phyloP scores from a whole-genome alignment of 2,888 invertebrate species.

The Chouioia cunea region DNA sequence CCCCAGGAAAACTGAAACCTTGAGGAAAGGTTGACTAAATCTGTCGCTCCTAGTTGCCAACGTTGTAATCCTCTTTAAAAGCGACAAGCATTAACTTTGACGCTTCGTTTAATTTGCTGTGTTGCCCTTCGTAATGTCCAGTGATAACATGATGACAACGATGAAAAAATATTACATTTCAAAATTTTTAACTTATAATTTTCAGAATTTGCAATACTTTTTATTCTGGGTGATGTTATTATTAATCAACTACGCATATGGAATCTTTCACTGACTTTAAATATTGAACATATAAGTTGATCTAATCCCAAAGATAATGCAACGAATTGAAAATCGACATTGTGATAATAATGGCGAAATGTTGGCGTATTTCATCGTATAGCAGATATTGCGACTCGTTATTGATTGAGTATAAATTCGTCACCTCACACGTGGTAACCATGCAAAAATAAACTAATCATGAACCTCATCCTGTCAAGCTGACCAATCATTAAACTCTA shows the following conservation, averaged over 20 bases:
- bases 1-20: slow-evolving; percentile 41
- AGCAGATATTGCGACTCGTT: not conserved
- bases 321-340: too few relatives aligned
- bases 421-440: slow-evolving; percentile 30
- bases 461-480: slow-evolving; percentile 22
- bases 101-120: slow-evolving; percentile 28
- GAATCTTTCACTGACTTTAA: too few relatives aligned
- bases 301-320: too few relatives aligned
- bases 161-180: too few relatives aligned
- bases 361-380: not conserved
- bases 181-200: too few relatives aligned
- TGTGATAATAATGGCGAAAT: slow-evolving; percentile 8
- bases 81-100: slow-evolving; percentile 60
- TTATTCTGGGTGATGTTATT: too few relatives aligned
- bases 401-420: slow-evolving; percentile 40
- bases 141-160: too few relatives aligned
- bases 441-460: slow-evolving; percentile 40
- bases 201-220: too few relatives aligned
- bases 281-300: too few relatives aligned
- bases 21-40: slow-evolving; percentile 51
- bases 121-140: too few relatives aligned
- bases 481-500: slow-evolving; percentile 34
- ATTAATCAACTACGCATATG: too few relatives aligned
- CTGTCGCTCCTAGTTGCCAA: slow-evolving; percentile 32
- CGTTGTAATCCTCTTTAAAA: slow-evolving; percentile 61